Percentiles rank a stretch among this genome's conserved stretches.
Evolutionary conservation across 2,888 invertebrate species (phyloP).

Genomic region (Drosophila dives): DNA sequence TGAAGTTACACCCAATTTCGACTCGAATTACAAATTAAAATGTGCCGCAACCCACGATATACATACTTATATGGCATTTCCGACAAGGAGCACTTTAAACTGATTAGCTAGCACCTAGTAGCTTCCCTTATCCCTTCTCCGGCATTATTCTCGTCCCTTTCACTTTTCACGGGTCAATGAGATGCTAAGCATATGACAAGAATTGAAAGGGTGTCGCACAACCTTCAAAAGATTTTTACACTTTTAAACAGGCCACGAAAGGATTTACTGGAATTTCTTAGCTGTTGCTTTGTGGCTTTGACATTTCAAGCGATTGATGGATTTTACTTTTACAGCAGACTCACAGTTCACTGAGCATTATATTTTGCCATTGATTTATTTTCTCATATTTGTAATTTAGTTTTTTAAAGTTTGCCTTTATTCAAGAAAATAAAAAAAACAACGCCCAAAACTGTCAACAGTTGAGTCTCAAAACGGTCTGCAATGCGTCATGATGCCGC

Average conservation of each 20-base stretch:
- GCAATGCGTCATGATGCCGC: conserved; percentile 47
- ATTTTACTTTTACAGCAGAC: conserved; percentile 42
- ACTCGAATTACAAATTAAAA: conserved; percentile 83
- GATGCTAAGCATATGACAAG: conserved; percentile 74
- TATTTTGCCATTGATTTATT: conserved; percentile 66
- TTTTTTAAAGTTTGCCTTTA: conserved; percentile 49
- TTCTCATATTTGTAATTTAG: conserved; percentile 62
- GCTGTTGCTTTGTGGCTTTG: conserved; percentile 72
- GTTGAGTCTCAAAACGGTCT: conserved; percentile 21
- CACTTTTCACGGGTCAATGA: conserved; percentile 73
- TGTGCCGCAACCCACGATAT: conserved; percentile 64
- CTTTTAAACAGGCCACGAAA: conserved; percentile 65
- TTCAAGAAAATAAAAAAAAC: conserved; percentile 7
- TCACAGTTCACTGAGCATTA: conserved; percentile 64
- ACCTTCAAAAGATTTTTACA: conserved; percentile 68
- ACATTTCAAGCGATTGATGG: conserved; percentile 69
- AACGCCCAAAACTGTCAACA: conserved; percentile 71
- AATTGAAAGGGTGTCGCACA: conserved; percentile 68
- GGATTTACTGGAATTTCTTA: conserved; percentile 67
- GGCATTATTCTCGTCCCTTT: conserved; percentile 10
- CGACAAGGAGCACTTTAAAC: conserved; percentile 56
- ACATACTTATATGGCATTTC: background rate
- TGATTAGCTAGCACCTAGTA: conserved; percentile 65
- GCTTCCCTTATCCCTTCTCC: background rate
- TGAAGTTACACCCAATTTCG: conserved; percentile 79